Base-by-base conservation (phyloP, 2,888 invertebrate genomes). In the Leucophora obtusa region DNA sequence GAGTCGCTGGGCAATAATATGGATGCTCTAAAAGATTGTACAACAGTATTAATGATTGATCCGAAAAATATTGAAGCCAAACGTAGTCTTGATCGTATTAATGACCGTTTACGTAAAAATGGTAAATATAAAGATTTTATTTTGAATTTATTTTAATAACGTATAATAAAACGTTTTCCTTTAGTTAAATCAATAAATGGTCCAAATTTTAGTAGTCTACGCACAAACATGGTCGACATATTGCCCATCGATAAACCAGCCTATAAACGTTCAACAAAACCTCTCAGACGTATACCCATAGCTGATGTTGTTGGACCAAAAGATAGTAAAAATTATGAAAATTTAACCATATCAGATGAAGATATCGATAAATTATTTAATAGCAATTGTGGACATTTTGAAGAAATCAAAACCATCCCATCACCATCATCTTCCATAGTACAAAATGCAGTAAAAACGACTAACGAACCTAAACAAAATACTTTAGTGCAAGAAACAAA, bases 31-130 rank as follows among this genome's bases (percentile, higher is more conserved):
- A 90, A 91, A 35, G 97, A 97, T 89, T 92, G 96, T 78, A 90
- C 91, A 38, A 92, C 92, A 84, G 93, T 96, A 0, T 88, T 97
- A 47, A 91, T 92, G 84, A 88, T 96, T n/a, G 96, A 97, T 85
- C 96, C 97, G 0, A 92, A 93, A 38, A 97, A 97, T 87, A 91
- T 91, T 71, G 93, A 94, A 54, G 95, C 96, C 0, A 92, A 91
- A 83, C 87, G 87, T 15, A 88, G 89, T 65, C 83, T 89, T 11
- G 84, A 85, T 21, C 87, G 90, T 21, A 90, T 90, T 4, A 89
- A 88, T 78, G 84, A 87, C 11, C 85, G 86, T 17, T 76, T 89
- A 15, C 84, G 87, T 59, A 85, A 85, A 83, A 86, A 84, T 76
- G 83, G 89, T 89, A 83, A 66, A 17, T n/a, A 11, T 14, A 5